Base-by-base conservation (phyloP, 2,888 invertebrate species). In the Frankliniella intonsa region DNA sequence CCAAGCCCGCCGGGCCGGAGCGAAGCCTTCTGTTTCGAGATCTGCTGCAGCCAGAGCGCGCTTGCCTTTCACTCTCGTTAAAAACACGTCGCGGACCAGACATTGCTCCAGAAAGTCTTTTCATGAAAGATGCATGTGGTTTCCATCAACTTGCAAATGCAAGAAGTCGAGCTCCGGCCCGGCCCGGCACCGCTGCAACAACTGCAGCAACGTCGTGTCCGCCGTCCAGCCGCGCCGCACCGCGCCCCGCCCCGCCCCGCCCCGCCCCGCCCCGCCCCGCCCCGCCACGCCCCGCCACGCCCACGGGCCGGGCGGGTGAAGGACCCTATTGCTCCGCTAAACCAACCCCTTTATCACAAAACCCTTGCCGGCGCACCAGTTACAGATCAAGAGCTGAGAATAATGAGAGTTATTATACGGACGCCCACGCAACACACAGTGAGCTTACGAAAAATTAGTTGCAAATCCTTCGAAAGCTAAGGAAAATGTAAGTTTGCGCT, bases 131-230 rank as follows among this genome's bases (percentile, higher is more conserved):
- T 76, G 69, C 69, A 76, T 76, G 69, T 3, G 25, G 69, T 25
- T 76, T 76, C 69, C 69, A 76, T 76, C 69, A 76, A 76, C 69
- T 76, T 76, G 69, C 69, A 76, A 76, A 76, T 76, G 69, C 69
- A 25, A 38, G 62, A 11, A 22, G 69, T 22, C 11, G 69, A 38
- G 38, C 25, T 22, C 10, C 69, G 10, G 22, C 55, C 10, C 51
- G 51, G 51, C 10, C 51, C 51, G 51, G 3, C 14, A 8, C 55
- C 14, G 55, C 55, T 55, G 55, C 55, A 55, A 17, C 55, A 55
- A 17, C 51, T 9, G 51, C 51, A 51, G 51, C 55, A 10, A 19
- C 55, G 55, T n/a, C 38, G 38, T 38, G 38, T 38, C 38, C 5
- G 38, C 38, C 38, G 38, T 38, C 38, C 38, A 3, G 38, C 3